Base-by-base conservation (phyloP, 1,140 invertebrate species). In the Thaumatotibia leucotreta region DNA sequence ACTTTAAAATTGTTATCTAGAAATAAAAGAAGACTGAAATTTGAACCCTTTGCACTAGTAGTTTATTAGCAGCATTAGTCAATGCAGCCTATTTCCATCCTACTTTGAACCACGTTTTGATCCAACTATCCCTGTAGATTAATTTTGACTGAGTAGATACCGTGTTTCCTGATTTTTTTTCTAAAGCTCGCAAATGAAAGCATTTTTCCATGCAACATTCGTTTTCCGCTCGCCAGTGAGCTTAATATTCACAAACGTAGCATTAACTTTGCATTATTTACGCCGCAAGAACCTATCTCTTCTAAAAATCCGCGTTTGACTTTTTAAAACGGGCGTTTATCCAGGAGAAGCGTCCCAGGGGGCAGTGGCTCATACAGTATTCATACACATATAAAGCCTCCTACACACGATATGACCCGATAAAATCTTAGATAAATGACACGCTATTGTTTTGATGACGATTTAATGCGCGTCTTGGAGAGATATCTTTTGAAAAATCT, bases 241-340 rank as follows among this genome's bases (percentile, higher is more conserved):
- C 24, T 29, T 58, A 27, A 58, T 27, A 58, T 58, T 29, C 52
- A 58, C 52, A 58, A 58, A 27, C 52, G 27, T 9, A 29, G 52
- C 52, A 58, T 58, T 27, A 58, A 14, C 24, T n/a, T 24, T 58
- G 52, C 52, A 27, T 58, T 58, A 58, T 58, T 58, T 58, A 58
- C 52, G n/a, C 23, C 52, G 11, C 24, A 27, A 58, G 52, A 58
- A 58, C 52, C 52, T 58, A 58, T 58, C 52, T 58, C 52, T 27
- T 58, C 4, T 45, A 58, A 58, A 58, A 58, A 1, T 58, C 52
- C 52, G 52, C 39, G 0, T 68, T 76, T 80, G 80, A 76, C 64
- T 70, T 73, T 82, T 76, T 77, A 79, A 77, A 75, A 68, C 68
- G 64, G 72, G 68, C 73, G 73, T 77, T 79, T 75, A 83, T 72